A percentile compares a stretch with the other conserved stretches of the same genome.
Evolutionary conservation across 2,888 invertebrate species (phyloP).

Genomic region (Agelastica alni): DNA sequence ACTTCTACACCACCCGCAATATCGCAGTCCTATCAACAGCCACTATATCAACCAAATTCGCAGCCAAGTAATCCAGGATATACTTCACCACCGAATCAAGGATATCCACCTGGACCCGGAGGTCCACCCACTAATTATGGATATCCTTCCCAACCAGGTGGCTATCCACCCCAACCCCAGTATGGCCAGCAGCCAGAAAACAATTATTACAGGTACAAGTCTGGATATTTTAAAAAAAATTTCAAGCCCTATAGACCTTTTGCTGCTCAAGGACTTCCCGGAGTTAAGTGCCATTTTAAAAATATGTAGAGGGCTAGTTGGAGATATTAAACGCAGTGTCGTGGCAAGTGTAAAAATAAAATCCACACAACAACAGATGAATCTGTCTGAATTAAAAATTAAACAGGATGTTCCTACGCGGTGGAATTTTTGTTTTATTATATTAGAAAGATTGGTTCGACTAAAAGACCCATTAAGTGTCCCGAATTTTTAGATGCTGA

Average conservation of each 20-base stretch:
- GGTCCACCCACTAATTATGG: conserved; percentile 52
- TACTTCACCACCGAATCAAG: conserved; percentile 34
- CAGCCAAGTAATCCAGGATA: conserved; percentile 55
- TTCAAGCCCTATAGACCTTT: conserved; percentile 61
- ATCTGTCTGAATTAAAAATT: too few relatives aligned
- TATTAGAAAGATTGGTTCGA: too few relatives aligned
- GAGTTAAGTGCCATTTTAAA: too few relatives aligned
- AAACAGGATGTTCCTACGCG: too few relatives aligned
- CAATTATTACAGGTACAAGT: conserved; percentile 62
- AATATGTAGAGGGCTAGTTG: too few relatives aligned
- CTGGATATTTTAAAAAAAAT: background rate
- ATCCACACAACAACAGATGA: too few relatives aligned
- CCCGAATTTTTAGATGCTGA: too few relatives aligned
- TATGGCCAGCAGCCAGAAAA: conserved; percentile 65
- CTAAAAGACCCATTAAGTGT: too few relatives aligned
- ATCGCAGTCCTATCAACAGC: conserved; percentile 61
- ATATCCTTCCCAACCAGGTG: conserved; percentile 65
- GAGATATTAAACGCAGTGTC: too few relatives aligned
- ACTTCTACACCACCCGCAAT: conserved; percentile 58
- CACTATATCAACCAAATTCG: conserved; percentile 58
- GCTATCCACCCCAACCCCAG: conserved; percentile 64
- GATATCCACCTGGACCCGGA: conserved; percentile 41
- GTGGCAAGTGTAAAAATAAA: too few relatives aligned
- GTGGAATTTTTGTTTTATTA: too few relatives aligned
- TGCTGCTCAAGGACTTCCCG: conserved; percentile 68